Evolutionary conservation across 2,888 invertebrate species (phyloP), one percentile per base, ranked within the genome.

Genomic region (Willowsia nigromaculata): DNA sequence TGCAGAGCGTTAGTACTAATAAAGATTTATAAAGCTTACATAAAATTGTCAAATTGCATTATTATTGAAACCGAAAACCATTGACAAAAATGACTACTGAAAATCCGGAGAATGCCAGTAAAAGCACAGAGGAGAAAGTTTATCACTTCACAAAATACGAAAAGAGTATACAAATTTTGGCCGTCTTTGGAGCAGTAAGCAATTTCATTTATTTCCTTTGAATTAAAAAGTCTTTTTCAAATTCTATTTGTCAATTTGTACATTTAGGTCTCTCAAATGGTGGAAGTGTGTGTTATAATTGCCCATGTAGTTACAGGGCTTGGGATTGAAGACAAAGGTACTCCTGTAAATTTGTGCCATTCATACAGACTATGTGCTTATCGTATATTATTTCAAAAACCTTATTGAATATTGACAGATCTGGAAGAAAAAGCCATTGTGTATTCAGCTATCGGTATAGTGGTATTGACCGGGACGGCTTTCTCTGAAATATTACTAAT

Each of bases 101-200:
- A 50, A 50, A 27, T 15, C n/a, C 50, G 3, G 4, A 53, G 18
- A 4, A 65, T n/a, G n/a, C 6, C 65, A 65, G 40, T 2, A 40
- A 33, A 40, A 65, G 62, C 15, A 15, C 37, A 0, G 71, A 84
- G 7, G 74, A 25, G 0, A 25, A 56, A 7, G 30, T 37, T 37
- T 56, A 80, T 5, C 65, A 80, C 47, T 80, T 80, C 37, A 40
- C 59, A 11, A 47, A 47, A 47, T 74, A 27, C n/a, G 89, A 89
- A 43, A 25, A 81, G 15, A 83, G 53, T 59, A 76, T 90, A 37
- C 68, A 88, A 68, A 68, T 82, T 9, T 18, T 83, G 22, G 88
- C 82, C 7, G 18, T 82, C 9, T 0, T 89, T 37, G 88, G 82
- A 53, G 82, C 82, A n/a, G 90, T 88, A 88, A 85, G n/a, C 15